Evolutionary conservation across 2,113 vertebrate genomes (phyloP).

Genomic region (Sterna hirundo): DNA sequence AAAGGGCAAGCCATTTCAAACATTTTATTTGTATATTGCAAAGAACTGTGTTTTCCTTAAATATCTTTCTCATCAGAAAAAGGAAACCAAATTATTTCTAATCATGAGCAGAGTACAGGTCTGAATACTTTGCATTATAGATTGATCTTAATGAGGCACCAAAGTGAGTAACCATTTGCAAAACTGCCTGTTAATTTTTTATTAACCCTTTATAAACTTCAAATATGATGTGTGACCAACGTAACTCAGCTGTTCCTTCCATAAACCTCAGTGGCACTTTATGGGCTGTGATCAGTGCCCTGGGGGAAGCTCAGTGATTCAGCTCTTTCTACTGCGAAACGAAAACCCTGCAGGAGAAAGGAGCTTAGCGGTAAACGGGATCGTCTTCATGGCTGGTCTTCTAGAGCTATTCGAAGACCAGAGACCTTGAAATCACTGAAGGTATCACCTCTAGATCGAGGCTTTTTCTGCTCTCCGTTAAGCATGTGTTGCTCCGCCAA

Average conservation of each 20-base stretch:
- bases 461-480: slow-evolving; percentile 26
- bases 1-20: background rate
- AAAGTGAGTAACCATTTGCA: background rate
- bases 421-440: background rate
- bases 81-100: background rate
- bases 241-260: background rate
- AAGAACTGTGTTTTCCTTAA: background rate
- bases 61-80: background rate
- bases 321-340: background rate
- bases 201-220: slow-evolving; percentile 51
- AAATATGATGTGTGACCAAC: background rate
- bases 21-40: background rate
- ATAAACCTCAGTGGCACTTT: background rate
- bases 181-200: slow-evolving; percentile 37
- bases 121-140: background rate
- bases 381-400: background rate
- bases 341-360: background rate
- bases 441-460: background rate
- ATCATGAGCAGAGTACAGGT: background rate
- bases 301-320: background rate
- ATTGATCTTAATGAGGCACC: background rate
- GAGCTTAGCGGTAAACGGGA: background rate
- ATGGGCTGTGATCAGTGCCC: background rate
- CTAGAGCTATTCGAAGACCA: background rate
- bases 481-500: background rate